Base-by-base conservation (phyloP, 2,797 vertebrate species). In the Anguilla anguilla region DNA sequence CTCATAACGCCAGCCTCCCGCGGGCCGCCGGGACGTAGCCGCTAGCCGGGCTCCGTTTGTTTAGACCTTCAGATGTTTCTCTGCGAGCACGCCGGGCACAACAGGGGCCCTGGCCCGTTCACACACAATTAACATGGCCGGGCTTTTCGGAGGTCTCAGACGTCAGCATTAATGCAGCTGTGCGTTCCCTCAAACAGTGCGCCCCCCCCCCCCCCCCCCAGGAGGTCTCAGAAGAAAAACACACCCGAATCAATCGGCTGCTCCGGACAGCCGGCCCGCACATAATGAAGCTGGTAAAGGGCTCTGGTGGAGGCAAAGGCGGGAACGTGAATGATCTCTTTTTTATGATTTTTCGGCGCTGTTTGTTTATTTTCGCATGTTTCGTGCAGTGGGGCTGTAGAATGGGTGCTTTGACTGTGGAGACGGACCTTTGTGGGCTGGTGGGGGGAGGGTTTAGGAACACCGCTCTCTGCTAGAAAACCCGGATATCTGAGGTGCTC, bases 221-320 rank as follows among this genome's bases (percentile, higher is more conserved):
- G 82, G 67, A 69, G 53, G 69, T 49, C 83, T 43, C 55, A 59
- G 15, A 53, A 83, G 43, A 61, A 57, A 84, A 83, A 84, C 86
- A 84, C 86, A n/a, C 82, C 61, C n/a, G 64, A 83, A 84, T 87
- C 86, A 87, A 89, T 87, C 81, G 69, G 51, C 83, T 84, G 79
- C 88, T 89, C 81, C 87, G 88, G 86, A 83, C 59, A 35, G 7
- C 25, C 51, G 85, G 84, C 59, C 83, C 72, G 28, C 35, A 31
- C 69, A 67, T 85, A 89, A 87, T 87, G 86, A 87, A 85, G 87
- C 86, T 85, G 64, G 82, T 77, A 81, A 89, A 64, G 82, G 17
- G 86, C 59, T 77, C 51, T 86, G 46, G 61, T 57, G 25, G 64
- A 74, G 81, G 49, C 81, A 35, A 49, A 84, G 43, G 19, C 39